Conservation (phyloP, 2,888 invertebrate genomes). For the Helleia helle region DNA sequence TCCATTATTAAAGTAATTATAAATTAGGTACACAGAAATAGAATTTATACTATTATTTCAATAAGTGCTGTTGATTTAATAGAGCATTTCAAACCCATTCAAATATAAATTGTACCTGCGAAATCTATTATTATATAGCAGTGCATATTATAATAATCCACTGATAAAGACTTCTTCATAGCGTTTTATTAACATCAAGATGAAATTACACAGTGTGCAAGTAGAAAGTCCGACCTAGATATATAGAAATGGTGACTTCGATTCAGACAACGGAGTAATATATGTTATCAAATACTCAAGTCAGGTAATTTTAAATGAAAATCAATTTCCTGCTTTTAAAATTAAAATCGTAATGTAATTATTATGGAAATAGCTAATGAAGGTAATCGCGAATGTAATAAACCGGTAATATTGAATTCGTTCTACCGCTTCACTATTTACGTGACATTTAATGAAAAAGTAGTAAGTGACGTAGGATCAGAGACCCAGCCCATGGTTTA, state of each 20-base stretch:
- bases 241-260: slow-evolving; percentile 3
- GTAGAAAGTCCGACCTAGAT: slow-evolving; percentile 9
- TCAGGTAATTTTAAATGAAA: background rate
- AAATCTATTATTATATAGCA: background rate
- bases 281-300: background rate
- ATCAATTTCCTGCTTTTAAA: background rate
- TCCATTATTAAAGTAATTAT: too few species aligned
- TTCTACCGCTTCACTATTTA: too few species aligned
- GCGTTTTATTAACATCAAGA: slow-evolving; percentile 2
- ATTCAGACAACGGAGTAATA: background rate
- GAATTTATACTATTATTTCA: too few species aligned
- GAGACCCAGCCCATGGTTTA: too few species aligned
- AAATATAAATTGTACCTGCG: background rate
- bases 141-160: background rate
- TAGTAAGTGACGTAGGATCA: too few species aligned
- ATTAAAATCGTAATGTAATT: too few species aligned
- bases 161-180: slow-evolving; percentile 1
- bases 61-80: background rate
- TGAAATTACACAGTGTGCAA: background rate
- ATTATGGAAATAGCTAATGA: too few species aligned
- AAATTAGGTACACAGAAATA: background rate
- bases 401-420: too few species aligned
- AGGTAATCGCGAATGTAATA: too few species aligned
- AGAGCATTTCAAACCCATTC: background rate
- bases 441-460: too few species aligned